Evolutionary conservation across 2,797 vertebrate species (phyloP).

Genomic region (Microctenopoma steveboyesi): DNA sequence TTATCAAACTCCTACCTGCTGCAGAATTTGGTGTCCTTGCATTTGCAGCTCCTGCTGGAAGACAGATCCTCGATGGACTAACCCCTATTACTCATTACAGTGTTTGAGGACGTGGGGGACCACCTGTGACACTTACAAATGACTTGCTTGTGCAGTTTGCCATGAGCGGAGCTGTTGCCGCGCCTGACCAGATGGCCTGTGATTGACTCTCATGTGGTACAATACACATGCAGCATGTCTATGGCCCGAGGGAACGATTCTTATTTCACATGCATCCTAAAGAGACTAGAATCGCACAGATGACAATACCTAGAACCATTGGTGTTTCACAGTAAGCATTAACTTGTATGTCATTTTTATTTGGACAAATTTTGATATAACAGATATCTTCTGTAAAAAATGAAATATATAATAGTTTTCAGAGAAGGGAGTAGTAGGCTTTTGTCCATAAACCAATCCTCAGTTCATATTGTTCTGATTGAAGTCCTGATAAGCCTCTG

Average conservation of each 20-base stretch:
- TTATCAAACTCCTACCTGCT: constrained; percentile 55
- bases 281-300: constrained; percentile 9
- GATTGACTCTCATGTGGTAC: constrained; percentile 67
- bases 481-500: constrained; percentile 10
- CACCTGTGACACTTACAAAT: constrained; percentile 79
- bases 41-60: constrained; percentile 56
- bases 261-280: constrained; percentile 41
- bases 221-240: constrained; percentile 51
- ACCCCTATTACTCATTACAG: constrained; percentile 77
- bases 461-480: background rate
- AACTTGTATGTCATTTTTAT: background rate
- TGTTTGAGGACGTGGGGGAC: constrained; percentile 73
- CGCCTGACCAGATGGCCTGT: constrained; percentile 75
- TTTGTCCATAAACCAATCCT: background rate
- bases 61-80: constrained; percentile 65
- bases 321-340: background rate
- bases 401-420: background rate
- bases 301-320: constrained; percentile 10
- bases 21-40: constrained; percentile 70
- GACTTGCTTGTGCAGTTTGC: constrained; percentile 71
- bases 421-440: background rate
- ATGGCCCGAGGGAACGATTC: constrained; percentile 55
- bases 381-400: background rate
- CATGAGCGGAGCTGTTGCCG: constrained; percentile 59
- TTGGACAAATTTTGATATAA: background rate